These are phyloP conservation scores for Furcifer pardalis DNA, from an alignment of 2,797 vertebrate genomes.

Conservation along the genomic window DNA sequence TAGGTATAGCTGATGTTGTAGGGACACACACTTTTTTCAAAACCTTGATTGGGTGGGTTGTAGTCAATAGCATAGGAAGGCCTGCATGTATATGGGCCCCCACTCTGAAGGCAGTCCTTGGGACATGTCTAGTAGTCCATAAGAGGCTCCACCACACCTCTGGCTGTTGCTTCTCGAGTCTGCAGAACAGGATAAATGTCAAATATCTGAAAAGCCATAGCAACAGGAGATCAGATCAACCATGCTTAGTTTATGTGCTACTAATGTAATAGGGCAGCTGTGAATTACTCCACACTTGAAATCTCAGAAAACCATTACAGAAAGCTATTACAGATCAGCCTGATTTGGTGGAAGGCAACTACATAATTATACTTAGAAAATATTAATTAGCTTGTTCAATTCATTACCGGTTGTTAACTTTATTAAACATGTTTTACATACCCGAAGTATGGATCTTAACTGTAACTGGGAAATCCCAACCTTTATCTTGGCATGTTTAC, in stretches of 20 bases:
- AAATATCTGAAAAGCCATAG: no score
- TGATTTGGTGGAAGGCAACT: neutral
- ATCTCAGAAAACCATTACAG: neutral
- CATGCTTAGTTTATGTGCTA: neutral
- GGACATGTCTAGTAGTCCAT: neutral
- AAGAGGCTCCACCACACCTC: no score
- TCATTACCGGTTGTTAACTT: neutral
- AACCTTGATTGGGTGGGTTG: neutral
- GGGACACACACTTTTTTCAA: no score
- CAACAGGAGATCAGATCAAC: neutral
- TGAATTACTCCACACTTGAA: neutral
- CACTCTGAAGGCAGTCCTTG: no score
- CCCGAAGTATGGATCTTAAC: neutral
- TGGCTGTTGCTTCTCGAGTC: no score
- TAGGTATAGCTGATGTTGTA: neutral
- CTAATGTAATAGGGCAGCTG: neutral
- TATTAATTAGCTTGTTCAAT: neutral
- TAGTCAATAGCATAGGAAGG: neutral
- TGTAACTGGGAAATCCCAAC: no score
- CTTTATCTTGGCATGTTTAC: no score
- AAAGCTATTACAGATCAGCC: neutral
- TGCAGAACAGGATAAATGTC: no score
- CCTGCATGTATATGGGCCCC: no score
- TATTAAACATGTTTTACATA: neutral
- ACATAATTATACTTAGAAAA: neutral